These are phyloP conservation scores for Acleris literana DNA, from an alignment of 2,888 invertebrate species.

Conservation along the genomic window DNA sequence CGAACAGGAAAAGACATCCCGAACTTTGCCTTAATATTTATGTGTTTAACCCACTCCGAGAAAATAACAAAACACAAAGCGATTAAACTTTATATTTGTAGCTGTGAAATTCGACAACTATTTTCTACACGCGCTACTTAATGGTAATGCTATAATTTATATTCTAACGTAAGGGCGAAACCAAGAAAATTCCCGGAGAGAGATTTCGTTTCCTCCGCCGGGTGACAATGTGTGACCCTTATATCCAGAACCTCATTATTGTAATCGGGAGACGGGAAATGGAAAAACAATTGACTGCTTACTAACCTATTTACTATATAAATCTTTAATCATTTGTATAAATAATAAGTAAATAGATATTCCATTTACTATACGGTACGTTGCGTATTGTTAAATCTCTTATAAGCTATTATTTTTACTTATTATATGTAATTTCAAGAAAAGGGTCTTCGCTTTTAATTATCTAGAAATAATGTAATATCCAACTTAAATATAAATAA, in stretches of 20 bases:
- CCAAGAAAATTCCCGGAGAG: slow-evolving; percentile 43
- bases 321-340: neutral
- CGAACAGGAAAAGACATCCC: slow-evolving; percentile 47
- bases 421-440: neutral
- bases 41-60: slow-evolving; percentile 37
- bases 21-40: slow-evolving; percentile 43
- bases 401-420: neutral
- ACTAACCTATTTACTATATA: slow-evolving; percentile 22
- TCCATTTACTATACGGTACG: too few species aligned
- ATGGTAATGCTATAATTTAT: slow-evolving; percentile 48
- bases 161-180: slow-evolving; percentile 44
- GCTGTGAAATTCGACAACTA: slow-evolving; percentile 36
- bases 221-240: slow-evolving; percentile 54
- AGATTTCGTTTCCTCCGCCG: slow-evolving; percentile 46
- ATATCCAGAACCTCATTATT: slow-evolving; percentile 54
- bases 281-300: slow-evolving; percentile 43
- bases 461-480: neutral
- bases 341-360: neutral
- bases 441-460: neutral
- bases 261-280: slow-evolving; percentile 55
- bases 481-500: neutral
- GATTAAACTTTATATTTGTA: slow-evolving; percentile 38
- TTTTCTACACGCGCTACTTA: slow-evolving; percentile 43
- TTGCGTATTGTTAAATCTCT: too few species aligned
- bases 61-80: slow-evolving; percentile 38